These are phyloP conservation scores for Tachuris rubrigastra DNA, from an alignment of 2,113 vertebrate species.

Conservation along the genomic window DNA sequence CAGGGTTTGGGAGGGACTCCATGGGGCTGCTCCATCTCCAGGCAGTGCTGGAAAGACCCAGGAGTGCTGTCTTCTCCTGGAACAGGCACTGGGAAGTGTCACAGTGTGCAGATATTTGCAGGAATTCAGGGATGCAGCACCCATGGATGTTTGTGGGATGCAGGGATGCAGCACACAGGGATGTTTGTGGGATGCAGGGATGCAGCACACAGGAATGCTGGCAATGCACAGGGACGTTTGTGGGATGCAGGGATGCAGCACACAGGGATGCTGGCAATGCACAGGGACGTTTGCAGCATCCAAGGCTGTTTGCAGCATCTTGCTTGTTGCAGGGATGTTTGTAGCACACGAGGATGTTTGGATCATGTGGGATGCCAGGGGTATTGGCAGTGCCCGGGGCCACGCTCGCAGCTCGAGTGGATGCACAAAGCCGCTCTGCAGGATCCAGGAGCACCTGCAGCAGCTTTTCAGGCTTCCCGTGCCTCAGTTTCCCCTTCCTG, in stretches of 20 bases:
- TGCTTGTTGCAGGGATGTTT: too few species aligned
- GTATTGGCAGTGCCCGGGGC: too few species aligned
- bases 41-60: background rate
- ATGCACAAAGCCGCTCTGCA: accelerated
- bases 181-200: background rate
- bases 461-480: background rate
- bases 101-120: background rate
- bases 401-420: accelerated
- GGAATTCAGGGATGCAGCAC: background rate
- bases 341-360: too few species aligned
- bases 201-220: too few species aligned
- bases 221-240: background rate
- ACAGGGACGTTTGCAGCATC: background rate
- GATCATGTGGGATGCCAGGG: background rate
- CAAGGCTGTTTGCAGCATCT: background rate
- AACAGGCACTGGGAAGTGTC: accelerated
- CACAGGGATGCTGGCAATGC: too few species aligned
- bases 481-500: background rate
- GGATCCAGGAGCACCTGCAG: background rate
- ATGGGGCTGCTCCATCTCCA: accelerated
- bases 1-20: background rate
- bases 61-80: background rate
- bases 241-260: background rate
- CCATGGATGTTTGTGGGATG: background rate
- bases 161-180: background rate